Percentiles rank a stretch among this genome's conserved stretches.
Evolutionary conservation across 2,888 invertebrate species (phyloP).

Genomic region (Lepeophtheirus nordmannii): DNA sequence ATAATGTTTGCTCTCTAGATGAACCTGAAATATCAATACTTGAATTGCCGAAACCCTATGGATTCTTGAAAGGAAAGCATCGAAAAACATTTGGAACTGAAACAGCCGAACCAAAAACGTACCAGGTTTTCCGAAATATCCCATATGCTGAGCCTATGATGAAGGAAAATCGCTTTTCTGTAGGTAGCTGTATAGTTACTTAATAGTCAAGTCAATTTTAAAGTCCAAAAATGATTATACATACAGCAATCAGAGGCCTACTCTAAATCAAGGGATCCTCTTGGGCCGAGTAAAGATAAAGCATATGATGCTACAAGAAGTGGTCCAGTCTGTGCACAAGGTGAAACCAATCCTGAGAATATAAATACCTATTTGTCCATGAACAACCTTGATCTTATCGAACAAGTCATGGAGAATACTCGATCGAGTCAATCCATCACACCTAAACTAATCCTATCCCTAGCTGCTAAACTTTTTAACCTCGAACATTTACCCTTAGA

Average conservation of each 20-base stretch:
- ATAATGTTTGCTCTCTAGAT: no score
- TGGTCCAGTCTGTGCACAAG: constrained; percentile 19
- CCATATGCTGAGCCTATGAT: neutral
- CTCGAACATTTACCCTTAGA: neutral
- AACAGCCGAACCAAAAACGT: neutral
- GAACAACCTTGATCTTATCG: neutral
- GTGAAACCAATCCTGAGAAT: constrained; percentile 7
- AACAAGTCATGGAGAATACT: neutral
- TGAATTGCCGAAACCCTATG: constrained; percentile 8
- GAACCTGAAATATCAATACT: no score
- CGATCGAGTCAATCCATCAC: neutral
- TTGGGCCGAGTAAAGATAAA: constrained; percentile 1
- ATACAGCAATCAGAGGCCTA: neutral
- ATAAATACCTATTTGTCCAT: neutral
- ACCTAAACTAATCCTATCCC: neutral
- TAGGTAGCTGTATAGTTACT: no score
- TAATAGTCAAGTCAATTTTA: no score
- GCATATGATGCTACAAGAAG: constrained; percentile 20
- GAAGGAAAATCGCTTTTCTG: neutral
- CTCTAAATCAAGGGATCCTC: neutral
- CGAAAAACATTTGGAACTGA: neutral
- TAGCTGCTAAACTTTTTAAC: neutral
- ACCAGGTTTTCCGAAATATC: neutral
- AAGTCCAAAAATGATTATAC: no score
- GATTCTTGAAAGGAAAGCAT: neutral